These are phyloP conservation scores for Noctua comes DNA, from an alignment of 2,888 invertebrate species.

Conservation along the genomic window DNA sequence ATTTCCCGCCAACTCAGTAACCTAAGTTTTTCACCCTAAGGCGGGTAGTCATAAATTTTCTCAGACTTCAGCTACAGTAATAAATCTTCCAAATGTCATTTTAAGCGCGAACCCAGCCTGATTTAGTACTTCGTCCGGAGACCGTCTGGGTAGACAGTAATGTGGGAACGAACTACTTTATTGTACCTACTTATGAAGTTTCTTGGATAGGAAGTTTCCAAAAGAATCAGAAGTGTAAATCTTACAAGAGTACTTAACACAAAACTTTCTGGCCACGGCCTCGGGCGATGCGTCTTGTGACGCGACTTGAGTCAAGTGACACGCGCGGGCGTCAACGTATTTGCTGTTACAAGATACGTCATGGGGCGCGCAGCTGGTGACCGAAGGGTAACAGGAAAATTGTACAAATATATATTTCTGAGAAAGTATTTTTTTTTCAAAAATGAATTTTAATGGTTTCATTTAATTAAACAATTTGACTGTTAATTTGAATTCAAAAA, in stretches of 20 bases:
- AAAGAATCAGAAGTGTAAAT: slow-evolving; percentile 8
- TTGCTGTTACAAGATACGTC: not conserved
- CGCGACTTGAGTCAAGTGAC: not conserved
- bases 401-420: no score
- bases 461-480: no score
- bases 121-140: slow-evolving; percentile 44
- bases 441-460: no score
- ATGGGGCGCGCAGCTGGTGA: not conserved
- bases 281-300: not conserved
- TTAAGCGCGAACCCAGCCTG: slow-evolving; percentile 51
- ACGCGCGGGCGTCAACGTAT: not conserved
- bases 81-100: slow-evolving; percentile 58
- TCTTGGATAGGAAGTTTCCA: not conserved
- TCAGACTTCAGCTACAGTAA: slow-evolving; percentile 32
- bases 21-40: slow-evolving; percentile 38
- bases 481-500: no score
- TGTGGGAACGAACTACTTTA: slow-evolving; percentile 25
- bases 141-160: slow-evolving; percentile 30
- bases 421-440: no score
- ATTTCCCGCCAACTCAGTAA: slow-evolving; percentile 28
- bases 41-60: slow-evolving; percentile 50
- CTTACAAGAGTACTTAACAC: not conserved
- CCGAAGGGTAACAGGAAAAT: not conserved
- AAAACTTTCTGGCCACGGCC: not conserved
- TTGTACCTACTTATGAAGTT: slow-evolving; percentile 16